Evolutionary conservation across 2,113 vertebrate genomes (phyloP).

Genomic region (Gasterosteus nipponicus): DNA sequence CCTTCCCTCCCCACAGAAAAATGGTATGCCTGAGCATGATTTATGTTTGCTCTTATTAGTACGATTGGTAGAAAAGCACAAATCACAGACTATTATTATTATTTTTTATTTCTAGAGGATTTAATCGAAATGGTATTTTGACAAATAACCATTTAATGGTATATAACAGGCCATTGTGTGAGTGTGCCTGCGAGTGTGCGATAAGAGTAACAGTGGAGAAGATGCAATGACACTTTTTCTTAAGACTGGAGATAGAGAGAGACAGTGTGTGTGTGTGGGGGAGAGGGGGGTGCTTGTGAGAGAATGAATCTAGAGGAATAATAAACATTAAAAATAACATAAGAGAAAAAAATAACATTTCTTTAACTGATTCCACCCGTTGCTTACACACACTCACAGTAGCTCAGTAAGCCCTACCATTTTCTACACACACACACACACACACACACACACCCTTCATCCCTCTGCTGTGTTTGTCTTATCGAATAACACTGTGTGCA

Average conservation of each 20-base stretch:
- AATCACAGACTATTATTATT: conserved; percentile 17
- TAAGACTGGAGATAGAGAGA: conserved; percentile 66
- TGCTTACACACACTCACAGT: conserved; percentile 41
- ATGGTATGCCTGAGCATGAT: neutral
- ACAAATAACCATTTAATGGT: conserved; percentile 85
- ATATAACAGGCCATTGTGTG: conserved; percentile 83
- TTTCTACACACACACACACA: conserved; percentile 56
- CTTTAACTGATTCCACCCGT: conserved; percentile 56
- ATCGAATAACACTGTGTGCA: conserved; percentile 53
- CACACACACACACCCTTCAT: conserved; percentile 46
- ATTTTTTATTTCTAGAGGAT: conserved; percentile 46
- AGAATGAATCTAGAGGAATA: conserved; percentile 54
- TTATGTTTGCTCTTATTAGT: conserved; percentile 38
- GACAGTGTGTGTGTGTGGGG: conserved; percentile 41
- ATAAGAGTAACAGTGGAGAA: conserved; percentile 81
- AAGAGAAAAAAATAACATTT: conserved; percentile 28
- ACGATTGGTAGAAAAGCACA: conserved; percentile 29
- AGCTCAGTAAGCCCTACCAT: conserved; percentile 73
- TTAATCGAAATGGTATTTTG: conserved; percentile 85
- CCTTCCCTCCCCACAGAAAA: neutral
- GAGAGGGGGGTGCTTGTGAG: neutral
- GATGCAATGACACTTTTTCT: conserved; percentile 78
- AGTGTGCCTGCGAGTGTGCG: conserved; percentile 78
- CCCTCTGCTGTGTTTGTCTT: conserved; percentile 60
- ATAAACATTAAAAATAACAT: conserved; percentile 54